These are phyloP conservation scores for Antheraea mylitta DNA, from an alignment of 1,140 invertebrate species.

Conservation along the genomic window DNA sequence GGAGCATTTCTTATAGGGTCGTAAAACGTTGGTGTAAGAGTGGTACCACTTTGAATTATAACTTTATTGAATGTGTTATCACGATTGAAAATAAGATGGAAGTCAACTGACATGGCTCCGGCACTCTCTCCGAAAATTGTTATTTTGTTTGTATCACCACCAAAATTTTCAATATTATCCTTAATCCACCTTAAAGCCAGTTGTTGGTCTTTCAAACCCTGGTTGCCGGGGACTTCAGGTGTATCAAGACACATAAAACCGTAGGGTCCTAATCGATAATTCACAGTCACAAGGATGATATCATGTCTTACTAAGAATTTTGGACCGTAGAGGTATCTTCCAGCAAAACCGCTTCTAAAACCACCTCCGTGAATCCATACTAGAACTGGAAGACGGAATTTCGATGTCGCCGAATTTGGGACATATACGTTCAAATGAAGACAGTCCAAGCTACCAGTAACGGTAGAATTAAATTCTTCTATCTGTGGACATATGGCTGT, in stretches of 20 bases:
- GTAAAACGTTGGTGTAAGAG: constrained; percentile 16
- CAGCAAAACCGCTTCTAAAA: constrained; percentile 1
- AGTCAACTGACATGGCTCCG: constrained; percentile 29
- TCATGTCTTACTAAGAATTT: constrained; percentile 7
- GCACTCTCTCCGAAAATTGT: constrained; percentile 11
- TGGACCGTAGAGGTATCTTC: constrained; percentile 2
- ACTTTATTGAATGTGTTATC: constrained; percentile 27
- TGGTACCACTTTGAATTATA: constrained; percentile 29
- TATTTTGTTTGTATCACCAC: constrained; percentile 22
- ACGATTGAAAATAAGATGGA: constrained; percentile 24
- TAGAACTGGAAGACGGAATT: not conserved
- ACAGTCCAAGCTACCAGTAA: constrained; percentile 22
- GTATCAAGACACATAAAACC: constrained; percentile 21
- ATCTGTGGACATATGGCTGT: constrained; percentile 27
- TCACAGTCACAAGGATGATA: constrained; percentile 2
- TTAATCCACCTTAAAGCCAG: constrained; percentile 29
- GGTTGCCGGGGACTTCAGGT: not conserved
- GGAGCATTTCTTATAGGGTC: constrained; percentile 10
- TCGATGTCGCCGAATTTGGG: constrained; percentile 5
- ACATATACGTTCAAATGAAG: constrained; percentile 14
- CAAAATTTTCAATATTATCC: constrained; percentile 12
- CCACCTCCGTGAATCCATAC: not conserved
- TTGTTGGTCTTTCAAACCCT: not conserved
- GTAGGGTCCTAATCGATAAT: constrained; percentile 7
- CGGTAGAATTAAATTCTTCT: constrained; percentile 9